These are phyloP conservation scores for Ips nitidus DNA, from an alignment of 1,140 invertebrate species.

Conservation along the genomic window DNA sequence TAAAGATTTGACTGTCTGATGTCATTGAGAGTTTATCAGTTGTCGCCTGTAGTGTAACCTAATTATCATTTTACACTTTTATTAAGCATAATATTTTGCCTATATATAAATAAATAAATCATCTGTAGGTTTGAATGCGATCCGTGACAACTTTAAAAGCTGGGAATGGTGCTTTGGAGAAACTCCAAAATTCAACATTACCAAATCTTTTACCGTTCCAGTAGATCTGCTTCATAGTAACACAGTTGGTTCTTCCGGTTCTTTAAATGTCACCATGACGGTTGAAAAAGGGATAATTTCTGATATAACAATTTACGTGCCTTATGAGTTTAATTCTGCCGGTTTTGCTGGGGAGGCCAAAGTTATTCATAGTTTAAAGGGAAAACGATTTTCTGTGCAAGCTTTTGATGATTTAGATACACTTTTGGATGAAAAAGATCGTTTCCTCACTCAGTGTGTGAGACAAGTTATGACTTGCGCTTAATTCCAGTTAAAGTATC, in stretches of 20 bases:
- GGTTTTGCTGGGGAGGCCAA: slow-evolving; percentile 47
- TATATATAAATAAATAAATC: too few species aligned
- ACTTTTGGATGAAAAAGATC: slow-evolving; percentile 44
- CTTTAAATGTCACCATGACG: slow-evolving; percentile 46
- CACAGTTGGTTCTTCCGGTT: slow-evolving; percentile 26
- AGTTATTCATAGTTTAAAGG: slow-evolving; percentile 46
- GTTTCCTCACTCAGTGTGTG: slow-evolving; percentile 47
- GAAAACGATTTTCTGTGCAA: slow-evolving; percentile 47
- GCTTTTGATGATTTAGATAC: slow-evolving; percentile 41
- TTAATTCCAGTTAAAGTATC: slow-evolving; percentile 19
- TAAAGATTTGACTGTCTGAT: slow-evolving; percentile 8
- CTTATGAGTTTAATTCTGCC: slow-evolving; percentile 42
- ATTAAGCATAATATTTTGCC: too few species aligned
- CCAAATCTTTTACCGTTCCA: slow-evolving; percentile 44
- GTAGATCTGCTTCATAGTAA: slow-evolving; percentile 29
- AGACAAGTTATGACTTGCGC: slow-evolving; percentile 47
- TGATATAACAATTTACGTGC: slow-evolving; percentile 46
- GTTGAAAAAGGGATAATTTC: slow-evolving; percentile 46
- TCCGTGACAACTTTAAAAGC: slow-evolving; percentile 66
- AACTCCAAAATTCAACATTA: slow-evolving; percentile 80
- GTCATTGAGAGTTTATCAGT: too few species aligned
- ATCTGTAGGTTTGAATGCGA: slow-evolving; percentile 63
- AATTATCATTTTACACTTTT: too few species aligned
- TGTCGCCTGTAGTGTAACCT: too few species aligned
- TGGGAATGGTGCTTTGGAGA: slow-evolving; percentile 91